Evolutionary conservation across 2,888 invertebrate genomes (phyloP).

Genomic region (Lasioglossum figueresi): DNA sequence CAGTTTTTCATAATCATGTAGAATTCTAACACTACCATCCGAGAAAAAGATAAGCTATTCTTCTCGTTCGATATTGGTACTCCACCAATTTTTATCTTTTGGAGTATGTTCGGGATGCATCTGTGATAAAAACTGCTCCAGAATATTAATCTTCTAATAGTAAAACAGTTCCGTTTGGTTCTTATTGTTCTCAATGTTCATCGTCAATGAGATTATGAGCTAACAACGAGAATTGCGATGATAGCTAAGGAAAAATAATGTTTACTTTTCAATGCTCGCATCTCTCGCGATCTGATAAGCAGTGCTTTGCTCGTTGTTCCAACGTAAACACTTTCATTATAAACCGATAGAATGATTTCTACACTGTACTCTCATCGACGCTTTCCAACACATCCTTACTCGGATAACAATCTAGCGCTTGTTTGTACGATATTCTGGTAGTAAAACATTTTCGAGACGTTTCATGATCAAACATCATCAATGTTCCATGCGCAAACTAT

Average conservation of each 20-base stretch:
- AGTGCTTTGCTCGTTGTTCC: background rate
- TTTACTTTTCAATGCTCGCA: background rate
- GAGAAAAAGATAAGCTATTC: background rate
- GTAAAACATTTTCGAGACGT: background rate
- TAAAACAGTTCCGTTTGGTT: background rate
- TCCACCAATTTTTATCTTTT: background rate
- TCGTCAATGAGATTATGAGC: background rate
- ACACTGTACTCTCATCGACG: background rate
- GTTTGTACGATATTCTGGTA: background rate
- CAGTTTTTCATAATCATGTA: too few relatives aligned
- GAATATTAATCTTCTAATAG: background rate
- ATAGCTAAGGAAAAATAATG: background rate
- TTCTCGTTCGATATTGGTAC: background rate
- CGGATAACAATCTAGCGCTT: background rate
- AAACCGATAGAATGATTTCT: background rate
- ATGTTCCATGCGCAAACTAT: background rate
- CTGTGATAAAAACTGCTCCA: background rate
- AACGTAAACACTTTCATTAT: conserved; percentile 2
- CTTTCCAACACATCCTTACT: background rate
- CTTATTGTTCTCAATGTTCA: background rate
- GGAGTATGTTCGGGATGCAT: too few relatives aligned
- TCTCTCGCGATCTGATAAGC: background rate
- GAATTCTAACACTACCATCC: too few relatives aligned
- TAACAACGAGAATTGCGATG: background rate
- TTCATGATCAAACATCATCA: background rate